A percentile compares a stretch with the other conserved stretches of the same genome.
Conservation (phyloP, 2,113 vertebrate genomes). For the Alosa alosa region DNA sequence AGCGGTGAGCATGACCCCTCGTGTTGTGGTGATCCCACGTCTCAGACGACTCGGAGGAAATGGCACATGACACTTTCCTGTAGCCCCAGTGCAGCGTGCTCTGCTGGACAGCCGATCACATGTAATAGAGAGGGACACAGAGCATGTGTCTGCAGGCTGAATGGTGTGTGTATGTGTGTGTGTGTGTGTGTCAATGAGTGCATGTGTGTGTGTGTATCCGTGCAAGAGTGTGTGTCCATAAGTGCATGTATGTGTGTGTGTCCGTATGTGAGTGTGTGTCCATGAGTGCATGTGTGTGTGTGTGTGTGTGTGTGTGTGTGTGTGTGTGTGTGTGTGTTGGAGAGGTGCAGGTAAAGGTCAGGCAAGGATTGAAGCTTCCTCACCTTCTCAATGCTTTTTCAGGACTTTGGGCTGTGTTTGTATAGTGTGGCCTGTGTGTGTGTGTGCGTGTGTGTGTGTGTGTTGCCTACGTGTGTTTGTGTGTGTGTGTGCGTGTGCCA, state of each 20-base stretch:
- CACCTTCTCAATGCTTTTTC: conserved; percentile 38
- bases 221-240: neutral
- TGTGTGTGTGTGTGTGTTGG: neutral
- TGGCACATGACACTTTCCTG: conserved; percentile 15
- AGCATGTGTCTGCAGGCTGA: conserved; percentile 35
- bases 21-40: neutral
- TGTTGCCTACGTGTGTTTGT: neutral
- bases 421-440: neutral
- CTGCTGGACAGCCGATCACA: conserved; percentile 33
- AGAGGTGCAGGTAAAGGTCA: conserved; percentile 44
- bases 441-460: neutral
- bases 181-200: neutral
- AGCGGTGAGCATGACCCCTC: neutral
- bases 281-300: neutral
- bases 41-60: neutral
- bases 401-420: conserved; percentile 7
- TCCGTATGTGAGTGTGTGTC: neutral
- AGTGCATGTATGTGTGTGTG: neutral
- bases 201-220: neutral
- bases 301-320: neutral
- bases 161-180: conserved; percentile 1
- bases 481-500: neutral
- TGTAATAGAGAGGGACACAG: conserved; percentile 29
- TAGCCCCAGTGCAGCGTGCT: neutral
- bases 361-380: conserved; percentile 32